Evolutionary conservation across 64 coral and sea anemone species (phyloP).

Genomic region (Pachyseris speciosa): DNA sequence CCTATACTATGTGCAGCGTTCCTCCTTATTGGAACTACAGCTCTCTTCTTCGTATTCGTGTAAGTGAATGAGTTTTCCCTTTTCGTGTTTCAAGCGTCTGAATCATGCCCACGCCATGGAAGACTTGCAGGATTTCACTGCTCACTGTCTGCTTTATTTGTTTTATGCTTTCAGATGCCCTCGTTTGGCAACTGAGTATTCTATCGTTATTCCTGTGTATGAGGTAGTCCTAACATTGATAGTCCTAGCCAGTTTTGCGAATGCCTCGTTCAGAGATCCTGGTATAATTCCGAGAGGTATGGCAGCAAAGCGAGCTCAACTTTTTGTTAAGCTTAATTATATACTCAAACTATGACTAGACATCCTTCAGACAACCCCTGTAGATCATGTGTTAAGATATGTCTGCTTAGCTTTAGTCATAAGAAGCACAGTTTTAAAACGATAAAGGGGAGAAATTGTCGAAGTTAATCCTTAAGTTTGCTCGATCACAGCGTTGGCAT

Average conservation of each 20-base stretch:
- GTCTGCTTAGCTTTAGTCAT: neutral
- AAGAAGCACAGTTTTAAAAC: neutral
- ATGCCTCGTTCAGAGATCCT: slow-evolving; percentile 94
- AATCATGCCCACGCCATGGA: slow-evolving; percentile 62
- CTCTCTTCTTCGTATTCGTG: slow-evolving; percentile 96
- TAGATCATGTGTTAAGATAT: neutral
- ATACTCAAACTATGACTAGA: neutral
- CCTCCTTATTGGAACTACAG: slow-evolving; percentile 88
- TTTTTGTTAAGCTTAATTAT: neutral
- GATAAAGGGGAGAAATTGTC: neutral
- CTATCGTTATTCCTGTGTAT: slow-evolving; percentile 81
- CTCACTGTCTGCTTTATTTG: neutral
- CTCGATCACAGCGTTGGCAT: neutral
- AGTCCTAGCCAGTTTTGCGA: slow-evolving; percentile 91
- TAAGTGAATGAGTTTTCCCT: slow-evolving; percentile 53
- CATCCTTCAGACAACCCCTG: neutral
- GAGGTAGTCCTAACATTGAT: slow-evolving; percentile 88
- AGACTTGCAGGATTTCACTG: slow-evolving; percentile 9
- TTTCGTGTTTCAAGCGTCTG: neutral
- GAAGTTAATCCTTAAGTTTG: neutral
- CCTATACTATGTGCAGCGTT: slow-evolving; percentile 92
- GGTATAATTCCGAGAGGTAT: slow-evolving; percentile 96
- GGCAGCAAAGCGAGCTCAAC: neutral
- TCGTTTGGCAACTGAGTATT: slow-evolving; percentile 65
- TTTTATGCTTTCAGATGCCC: slow-evolving; percentile 88